Conservation (phyloP, 2,113 vertebrate genomes). For the Strix aluco region DNA sequence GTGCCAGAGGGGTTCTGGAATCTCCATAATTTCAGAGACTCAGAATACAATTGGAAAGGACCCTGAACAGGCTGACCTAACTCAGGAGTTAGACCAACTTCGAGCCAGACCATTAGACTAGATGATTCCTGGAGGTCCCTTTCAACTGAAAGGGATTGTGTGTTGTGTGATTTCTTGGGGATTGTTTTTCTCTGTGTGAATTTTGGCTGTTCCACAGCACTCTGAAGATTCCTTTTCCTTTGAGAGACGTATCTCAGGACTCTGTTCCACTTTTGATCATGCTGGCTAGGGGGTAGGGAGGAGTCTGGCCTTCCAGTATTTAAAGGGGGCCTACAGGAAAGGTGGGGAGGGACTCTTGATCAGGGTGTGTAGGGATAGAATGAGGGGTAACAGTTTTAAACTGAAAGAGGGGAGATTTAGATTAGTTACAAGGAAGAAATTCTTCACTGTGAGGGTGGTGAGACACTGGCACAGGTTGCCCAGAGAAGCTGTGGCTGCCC, state of each 20-base stretch:
- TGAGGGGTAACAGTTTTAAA: no score
- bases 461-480: no score
- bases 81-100: neutral
- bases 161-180: neutral
- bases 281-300: neutral
- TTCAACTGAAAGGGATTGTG: neutral
- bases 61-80: neutral
- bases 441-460: no score
- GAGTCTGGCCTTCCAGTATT: no score
- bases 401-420: no score
- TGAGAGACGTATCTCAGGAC: neutral
- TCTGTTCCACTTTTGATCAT: neutral
- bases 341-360: no score
- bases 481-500: no score
- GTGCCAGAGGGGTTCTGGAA: neutral
- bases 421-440: no score
- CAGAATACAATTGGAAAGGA: neutral
- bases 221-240: neutral
- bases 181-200: neutral
- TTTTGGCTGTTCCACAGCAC: neutral
- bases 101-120: neutral
- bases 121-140: neutral
- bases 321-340: no score
- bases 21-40: neutral
- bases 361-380: no score